phyloP scores from a whole-genome alignment of 2,888 invertebrate species.

The Himalopsyche japonica region DNA sequence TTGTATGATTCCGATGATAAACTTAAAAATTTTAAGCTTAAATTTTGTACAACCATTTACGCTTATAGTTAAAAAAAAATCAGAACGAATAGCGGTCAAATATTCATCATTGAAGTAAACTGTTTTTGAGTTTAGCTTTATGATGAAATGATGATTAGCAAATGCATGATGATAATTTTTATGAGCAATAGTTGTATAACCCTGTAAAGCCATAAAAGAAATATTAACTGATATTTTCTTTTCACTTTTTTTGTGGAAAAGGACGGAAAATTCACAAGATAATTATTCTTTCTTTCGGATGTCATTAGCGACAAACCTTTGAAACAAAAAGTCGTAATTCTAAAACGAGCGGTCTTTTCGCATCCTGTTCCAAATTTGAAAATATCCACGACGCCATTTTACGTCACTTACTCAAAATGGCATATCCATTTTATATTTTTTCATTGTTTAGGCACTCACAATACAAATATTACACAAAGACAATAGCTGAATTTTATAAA shows the following conservation, averaged over 20 bases:
- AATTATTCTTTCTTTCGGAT: conserved; percentile 19
- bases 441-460: not conserved
- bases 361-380: not conserved
- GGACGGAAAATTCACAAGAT: not conserved
- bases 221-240: not conserved
- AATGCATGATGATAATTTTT: too few species aligned
- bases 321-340: conserved; percentile 8
- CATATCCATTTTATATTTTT: not conserved
- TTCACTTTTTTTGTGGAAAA: not conserved
- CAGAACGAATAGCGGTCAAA: too few species aligned
- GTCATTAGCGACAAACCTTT: conserved; percentile 30
- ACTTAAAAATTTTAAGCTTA: too few species aligned
- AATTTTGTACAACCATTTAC: too few species aligned
- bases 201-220: not conserved
- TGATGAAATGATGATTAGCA: too few species aligned
- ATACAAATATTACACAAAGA: not conserved
- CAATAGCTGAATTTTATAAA: too few species aligned
- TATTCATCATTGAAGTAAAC: too few species aligned
- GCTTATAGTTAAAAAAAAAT: too few species aligned
- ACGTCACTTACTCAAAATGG: not conserved
- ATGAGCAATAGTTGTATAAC: too few species aligned
- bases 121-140: too few species aligned
- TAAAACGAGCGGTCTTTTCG: not conserved
- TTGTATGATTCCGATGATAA: too few species aligned
- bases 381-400: not conserved